Evolutionary conservation across 2,888 invertebrate genomes (phyloP).

Genomic region (Bellardia bayeri): DNA sequence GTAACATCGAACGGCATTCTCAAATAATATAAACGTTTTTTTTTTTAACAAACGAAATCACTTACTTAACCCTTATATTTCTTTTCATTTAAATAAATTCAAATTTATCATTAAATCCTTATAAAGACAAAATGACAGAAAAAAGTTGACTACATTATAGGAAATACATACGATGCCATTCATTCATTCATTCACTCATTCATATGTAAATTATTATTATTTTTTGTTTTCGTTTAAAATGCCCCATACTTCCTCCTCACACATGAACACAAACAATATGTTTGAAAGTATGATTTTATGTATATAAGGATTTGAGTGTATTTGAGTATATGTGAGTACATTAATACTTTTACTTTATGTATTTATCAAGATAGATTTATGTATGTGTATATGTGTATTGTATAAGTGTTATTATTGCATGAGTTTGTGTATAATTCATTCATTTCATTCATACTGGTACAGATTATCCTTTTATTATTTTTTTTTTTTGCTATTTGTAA

Average conservation of each 20-base stretch:
- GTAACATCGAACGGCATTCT: too few species aligned
- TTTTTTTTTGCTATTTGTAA: not conserved
- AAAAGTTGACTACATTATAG: constrained; percentile 15
- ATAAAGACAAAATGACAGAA: not conserved
- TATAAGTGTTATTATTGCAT: not conserved
- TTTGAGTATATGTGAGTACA: not conserved
- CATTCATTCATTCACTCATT: constrained; percentile 5
- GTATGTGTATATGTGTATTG: not conserved
- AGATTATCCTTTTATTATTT: not conserved
- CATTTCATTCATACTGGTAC: constrained; percentile 10
- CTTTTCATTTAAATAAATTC: constrained; percentile 18
- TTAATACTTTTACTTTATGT: constrained; percentile 34
- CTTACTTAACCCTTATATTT: not conserved
- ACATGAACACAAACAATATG: not conserved
- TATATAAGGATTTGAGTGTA: not conserved
- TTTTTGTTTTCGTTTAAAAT: constrained; percentile 12
- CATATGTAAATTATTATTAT: constrained; percentile 31
- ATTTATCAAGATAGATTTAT: constrained; percentile 52
- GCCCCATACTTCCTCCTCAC: not conserved
- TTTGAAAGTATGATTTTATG: not conserved
- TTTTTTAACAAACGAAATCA: not conserved
- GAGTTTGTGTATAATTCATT: constrained; percentile 11
- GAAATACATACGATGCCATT: constrained; percentile 11
- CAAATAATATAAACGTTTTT: not conserved
- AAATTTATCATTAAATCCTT: constrained; percentile 26